These are phyloP conservation scores for Choloepus didactylus DNA, from an alignment of 2,797 vertebrate species.

Conservation along the genomic window DNA sequence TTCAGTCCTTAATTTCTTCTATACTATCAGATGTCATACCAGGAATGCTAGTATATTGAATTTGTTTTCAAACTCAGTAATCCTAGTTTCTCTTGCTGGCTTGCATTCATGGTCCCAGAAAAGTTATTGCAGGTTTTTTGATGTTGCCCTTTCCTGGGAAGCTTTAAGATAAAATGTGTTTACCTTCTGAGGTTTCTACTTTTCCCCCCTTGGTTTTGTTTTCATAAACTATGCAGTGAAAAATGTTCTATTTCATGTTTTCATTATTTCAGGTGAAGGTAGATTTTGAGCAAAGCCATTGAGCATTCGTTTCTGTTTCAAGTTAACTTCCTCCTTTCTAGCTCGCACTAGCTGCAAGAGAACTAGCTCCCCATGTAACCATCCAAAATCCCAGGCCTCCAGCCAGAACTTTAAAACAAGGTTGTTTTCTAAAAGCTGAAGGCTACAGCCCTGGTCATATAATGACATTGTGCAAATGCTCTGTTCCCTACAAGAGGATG, in stretches of 20 bases:
- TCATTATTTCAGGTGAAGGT: not conserved
- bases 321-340: not conserved
- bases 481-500: not conserved
- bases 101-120: not conserved
- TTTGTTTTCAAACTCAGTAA: slow-evolving; percentile 1
- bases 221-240: not conserved
- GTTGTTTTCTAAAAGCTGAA: not conserved
- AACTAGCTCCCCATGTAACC: not conserved
- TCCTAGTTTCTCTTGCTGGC: not conserved
- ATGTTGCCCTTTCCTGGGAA: not conserved
- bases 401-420: not conserved
- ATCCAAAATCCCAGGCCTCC: not conserved
- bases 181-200: not conserved
- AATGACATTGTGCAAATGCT: not conserved
- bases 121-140: not conserved
- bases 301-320: not conserved
- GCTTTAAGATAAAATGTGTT: not conserved
- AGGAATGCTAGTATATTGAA: not conserved
- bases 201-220: not conserved
- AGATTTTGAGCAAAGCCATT: not conserved
- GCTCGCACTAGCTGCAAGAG: not conserved
- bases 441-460: not conserved
- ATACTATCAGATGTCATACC: not conserved
- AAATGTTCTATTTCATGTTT: not conserved
- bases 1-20: slow-evolving; percentile 33